These are phyloP conservation scores for Drosophila mojavensis DNA, from an alignment of 1,140 invertebrate species.

Conservation along the genomic window DNA sequence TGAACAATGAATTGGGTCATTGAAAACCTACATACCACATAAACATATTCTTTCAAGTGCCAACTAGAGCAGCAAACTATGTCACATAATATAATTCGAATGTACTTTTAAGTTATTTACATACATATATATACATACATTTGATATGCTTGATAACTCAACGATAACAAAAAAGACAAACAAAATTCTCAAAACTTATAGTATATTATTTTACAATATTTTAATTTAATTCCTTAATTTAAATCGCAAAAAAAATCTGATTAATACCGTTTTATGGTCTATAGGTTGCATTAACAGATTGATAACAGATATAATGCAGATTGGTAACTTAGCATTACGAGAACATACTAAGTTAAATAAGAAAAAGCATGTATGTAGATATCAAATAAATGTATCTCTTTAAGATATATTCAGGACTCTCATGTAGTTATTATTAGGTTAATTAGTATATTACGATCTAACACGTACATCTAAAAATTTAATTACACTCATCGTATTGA, in stretches of 20 bases:
- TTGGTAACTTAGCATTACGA: not conserved
- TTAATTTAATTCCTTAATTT: not conserved
- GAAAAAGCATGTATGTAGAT: not conserved
- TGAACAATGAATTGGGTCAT: too few relatives aligned
- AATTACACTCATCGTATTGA: not conserved
- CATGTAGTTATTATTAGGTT: slow-evolving; percentile 4
- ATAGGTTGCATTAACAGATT: not conserved
- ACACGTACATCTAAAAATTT: not conserved
- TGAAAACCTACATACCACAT: not conserved
- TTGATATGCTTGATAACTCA: not conserved
- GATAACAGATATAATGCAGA: too few relatives aligned
- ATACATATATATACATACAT: not conserved
- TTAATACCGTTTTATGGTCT: too few relatives aligned
- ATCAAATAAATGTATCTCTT: slow-evolving; percentile 4
- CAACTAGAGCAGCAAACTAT: slow-evolving; percentile 7
- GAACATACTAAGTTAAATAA: not conserved
- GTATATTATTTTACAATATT: not conserved
- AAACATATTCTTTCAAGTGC: slow-evolving; percentile 9
- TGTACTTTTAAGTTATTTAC: not conserved
- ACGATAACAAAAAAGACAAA: not conserved
- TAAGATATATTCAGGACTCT: not conserved
- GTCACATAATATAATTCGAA: not conserved
- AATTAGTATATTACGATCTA: not conserved
- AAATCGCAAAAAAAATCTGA: too few relatives aligned
- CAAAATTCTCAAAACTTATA: not conserved